Evolutionary conservation across 2,113 vertebrate genomes (phyloP).

Genomic region (Pavo muticus): DNA sequence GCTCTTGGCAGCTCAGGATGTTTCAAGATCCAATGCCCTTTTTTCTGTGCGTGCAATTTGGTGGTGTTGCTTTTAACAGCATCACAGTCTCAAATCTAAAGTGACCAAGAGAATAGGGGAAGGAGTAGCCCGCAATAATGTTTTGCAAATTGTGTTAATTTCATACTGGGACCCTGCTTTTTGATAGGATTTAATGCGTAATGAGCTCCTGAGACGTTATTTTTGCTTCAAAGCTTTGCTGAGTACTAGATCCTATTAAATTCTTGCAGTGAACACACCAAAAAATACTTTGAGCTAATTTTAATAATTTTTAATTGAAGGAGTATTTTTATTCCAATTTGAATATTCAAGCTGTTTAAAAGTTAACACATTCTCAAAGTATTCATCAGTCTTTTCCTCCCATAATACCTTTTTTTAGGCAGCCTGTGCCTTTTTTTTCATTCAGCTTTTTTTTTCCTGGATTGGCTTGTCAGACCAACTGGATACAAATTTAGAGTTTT

Average conservation of each 20-base stretch:
- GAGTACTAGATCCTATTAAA: constrained; percentile 75
- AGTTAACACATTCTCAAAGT: constrained; percentile 48
- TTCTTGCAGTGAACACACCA: constrained; percentile 59
- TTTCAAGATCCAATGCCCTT: background rate
- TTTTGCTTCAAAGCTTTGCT: constrained; percentile 77
- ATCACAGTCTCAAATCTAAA: background rate
- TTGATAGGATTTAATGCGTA: constrained; percentile 76
- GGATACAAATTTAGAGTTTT: background rate
- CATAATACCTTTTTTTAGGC: background rate
- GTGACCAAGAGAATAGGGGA: background rate
- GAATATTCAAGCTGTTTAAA: constrained; percentile 72
- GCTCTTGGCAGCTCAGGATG: background rate
- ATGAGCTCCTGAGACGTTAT: constrained; percentile 75
- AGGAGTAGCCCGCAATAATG: constrained; percentile 42
- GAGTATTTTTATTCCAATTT: constrained; percentile 71
- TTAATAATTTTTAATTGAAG: constrained; percentile 78
- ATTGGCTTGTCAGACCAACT: constrained; percentile 11
- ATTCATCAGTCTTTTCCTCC: constrained; percentile 28
- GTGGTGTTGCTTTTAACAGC: background rate
- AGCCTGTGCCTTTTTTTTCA: background rate
- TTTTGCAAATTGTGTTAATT: constrained; percentile 76
- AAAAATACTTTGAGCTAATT: constrained; percentile 73
- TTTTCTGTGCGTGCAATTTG: background rate
- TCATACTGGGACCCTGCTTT: constrained; percentile 70
- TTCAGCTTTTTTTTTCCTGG: background rate